Base-by-base conservation (phyloP, 2,113 vertebrate species). In the Anhinga anhinga region DNA sequence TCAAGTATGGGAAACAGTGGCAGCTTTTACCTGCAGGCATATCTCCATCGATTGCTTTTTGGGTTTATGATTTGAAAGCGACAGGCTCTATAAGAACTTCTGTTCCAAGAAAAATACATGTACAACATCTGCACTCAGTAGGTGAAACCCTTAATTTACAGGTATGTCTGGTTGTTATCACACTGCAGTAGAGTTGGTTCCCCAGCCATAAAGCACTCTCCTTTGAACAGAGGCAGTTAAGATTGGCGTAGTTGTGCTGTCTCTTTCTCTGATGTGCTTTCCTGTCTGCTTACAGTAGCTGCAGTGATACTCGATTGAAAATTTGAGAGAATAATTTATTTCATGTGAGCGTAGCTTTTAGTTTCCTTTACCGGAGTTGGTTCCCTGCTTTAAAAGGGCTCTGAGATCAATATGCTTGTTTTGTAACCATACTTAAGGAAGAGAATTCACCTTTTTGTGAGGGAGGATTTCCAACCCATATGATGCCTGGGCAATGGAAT, bases 61-160 rank as follows among this genome's bases (percentile, higher is more conserved):
- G 17, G 13, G 26, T 56, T 95, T 42, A 34, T 61, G 27, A 29
- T 77, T 71, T 80, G 42, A 88, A 83, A 45, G 16, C 20, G 63
- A 5, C 23, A 52, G n/a, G 4, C 13, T 82, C 18, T 76, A 0
- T n/a, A 61, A 82, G 62, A 63, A 21, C 47, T 92, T 69, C 55
- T 11, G 53, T 62, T 20, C 10, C 40, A n/a, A 20, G 23, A 52
- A 69, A 63, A 44, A 59, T 47, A 5, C 8, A 4, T 0, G 1
- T 53, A 9, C 11, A 42, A 10, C 12, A 49, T 17, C 9, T 63
- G 3, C 6, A 3, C 10, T 76, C 11, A 1, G 2, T 18, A 73
- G 17, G 9, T 26, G 16, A 81, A 56, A 66, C 6, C 38, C 13
- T 88, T 71, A 30, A 21, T 59, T 11, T 84, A 29, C 40, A 53